Conservation (phyloP, 2,113 vertebrate genomes). For the Maccullochella peelii region DNA sequence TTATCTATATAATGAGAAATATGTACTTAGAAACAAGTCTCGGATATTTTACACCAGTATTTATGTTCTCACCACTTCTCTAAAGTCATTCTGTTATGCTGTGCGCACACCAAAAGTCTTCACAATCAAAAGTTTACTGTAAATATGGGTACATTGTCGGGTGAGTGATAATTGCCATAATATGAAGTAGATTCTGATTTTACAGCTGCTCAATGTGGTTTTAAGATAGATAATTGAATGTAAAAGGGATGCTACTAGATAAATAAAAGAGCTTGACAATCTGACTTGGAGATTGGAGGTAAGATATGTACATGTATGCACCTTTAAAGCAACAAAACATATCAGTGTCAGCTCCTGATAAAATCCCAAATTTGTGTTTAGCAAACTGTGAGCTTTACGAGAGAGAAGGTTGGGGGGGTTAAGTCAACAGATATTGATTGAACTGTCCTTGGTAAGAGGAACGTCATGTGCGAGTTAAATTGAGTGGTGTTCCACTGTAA, state of each 20-base stretch:
- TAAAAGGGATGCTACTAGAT: not conserved
- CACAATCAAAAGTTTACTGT: too few species aligned
- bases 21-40: not conserved
- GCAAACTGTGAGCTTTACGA: not conserved
- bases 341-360: slow-evolving; percentile 7
- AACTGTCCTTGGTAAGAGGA: slow-evolving; percentile 61
- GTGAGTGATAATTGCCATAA: not conserved
- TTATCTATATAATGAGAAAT: slow-evolving; percentile 8
- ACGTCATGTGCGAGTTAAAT: slow-evolving; percentile 48
- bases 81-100: not conserved
- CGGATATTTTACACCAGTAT: not conserved
- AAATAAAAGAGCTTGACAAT: not conserved
- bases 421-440: slow-evolving; percentile 58
- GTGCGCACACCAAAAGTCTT: not conserved
- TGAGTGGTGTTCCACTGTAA: slow-evolving; percentile 59
- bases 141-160: slow-evolving; percentile 1
- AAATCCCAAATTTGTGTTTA: slow-evolving; percentile 18
- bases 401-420: not conserved
- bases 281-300: not conserved
- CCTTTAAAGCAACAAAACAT: not conserved
- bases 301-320: not conserved
- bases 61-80: not conserved
- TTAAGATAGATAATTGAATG: not conserved
- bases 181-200: not conserved
- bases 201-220: not conserved